Base-by-base conservation (phyloP, 53 echinoderm and acorn worm species). In the Glandiceps talaboti region DNA sequence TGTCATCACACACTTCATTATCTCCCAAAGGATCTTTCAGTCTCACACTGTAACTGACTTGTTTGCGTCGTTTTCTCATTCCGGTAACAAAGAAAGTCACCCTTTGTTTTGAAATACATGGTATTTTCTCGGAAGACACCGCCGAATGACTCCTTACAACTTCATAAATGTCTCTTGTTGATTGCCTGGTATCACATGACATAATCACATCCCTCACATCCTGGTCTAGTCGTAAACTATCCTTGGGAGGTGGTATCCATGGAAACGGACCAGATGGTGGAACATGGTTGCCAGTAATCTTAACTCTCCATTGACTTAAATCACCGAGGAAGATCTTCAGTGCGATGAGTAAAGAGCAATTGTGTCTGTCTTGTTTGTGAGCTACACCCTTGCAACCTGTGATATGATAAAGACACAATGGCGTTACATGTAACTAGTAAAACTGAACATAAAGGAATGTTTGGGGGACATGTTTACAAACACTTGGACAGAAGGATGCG, bases 281-380 rank as follows among this genome's bases (percentile, higher is more conserved):
- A 29, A 88, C 83, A 72, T 91, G 91, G 14, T 88, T 78, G 31
- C 91, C 91, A 76, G 84, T 88, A 76, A 91, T 76, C 78, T 32
- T 91, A 77, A 91, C 86, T 33, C 33, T 81, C 91, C 91, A 91
- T 25, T 32, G 77, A 33, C 33, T 64, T 31, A 91, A 84, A 80
- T 91, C 88, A 20, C 81, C 84, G 26, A 88, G 82, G 80, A 33
- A 88, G 31, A 91, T 83, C 32, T 88, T 86, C 28, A 91, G 86
- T 73, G 85, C 80, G 45, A 91, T 86, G 26, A 91, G 82, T 74
- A 91, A 81, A 1, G 86, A 81, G 86, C 91, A 91, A 82, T 91
- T 91, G 80, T 91, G 91, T 28, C 91, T 82, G 76, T 91, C 91
- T 33, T 91, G 91, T 75, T 91, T 91, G 84, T 91, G 88, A 75